Conservation (phyloP, 2,888 invertebrate species). For the Amphimallon solstitiale region DNA sequence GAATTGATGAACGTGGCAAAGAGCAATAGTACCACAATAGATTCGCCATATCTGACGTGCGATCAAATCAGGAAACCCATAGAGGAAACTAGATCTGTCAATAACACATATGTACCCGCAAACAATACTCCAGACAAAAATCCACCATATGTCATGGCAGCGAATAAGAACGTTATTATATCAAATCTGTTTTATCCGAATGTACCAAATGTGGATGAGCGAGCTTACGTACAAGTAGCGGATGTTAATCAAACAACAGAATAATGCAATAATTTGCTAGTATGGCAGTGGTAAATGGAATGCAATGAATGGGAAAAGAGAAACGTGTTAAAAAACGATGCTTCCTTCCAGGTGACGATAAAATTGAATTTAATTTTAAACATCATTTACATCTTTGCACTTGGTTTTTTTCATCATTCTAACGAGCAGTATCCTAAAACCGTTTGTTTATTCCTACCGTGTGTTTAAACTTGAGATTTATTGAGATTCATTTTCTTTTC, state of each 20-base stretch:
- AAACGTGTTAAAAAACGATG: no score
- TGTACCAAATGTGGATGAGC: conserved; percentile 41
- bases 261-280: no score
- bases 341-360: no score
- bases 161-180: conserved; percentile 47
- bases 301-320: no score
- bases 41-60: conserved; percentile 1
- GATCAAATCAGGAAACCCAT: conserved; percentile 3
- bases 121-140: conserved; percentile 37
- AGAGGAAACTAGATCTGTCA: not conserved
- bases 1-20: not conserved
- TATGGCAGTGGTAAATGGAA: no score
- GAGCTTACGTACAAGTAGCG: conserved; percentile 48
- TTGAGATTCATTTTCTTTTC: no score
- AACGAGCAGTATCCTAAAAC: no score
- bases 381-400: no score
- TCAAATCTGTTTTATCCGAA: conserved; percentile 43
- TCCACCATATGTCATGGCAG: conserved; percentile 55
- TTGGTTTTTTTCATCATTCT: no score
- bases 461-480: no score
- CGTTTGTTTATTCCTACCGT: no score
- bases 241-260: conserved; percentile 25
- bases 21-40: not conserved
- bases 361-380: no score
- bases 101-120: conserved; percentile 9